Percentiles rank a stretch among this genome's conserved stretches.
Conservation (phyloP, 2,797 vertebrate species). For the Euphonia xanthogaster region DNA sequence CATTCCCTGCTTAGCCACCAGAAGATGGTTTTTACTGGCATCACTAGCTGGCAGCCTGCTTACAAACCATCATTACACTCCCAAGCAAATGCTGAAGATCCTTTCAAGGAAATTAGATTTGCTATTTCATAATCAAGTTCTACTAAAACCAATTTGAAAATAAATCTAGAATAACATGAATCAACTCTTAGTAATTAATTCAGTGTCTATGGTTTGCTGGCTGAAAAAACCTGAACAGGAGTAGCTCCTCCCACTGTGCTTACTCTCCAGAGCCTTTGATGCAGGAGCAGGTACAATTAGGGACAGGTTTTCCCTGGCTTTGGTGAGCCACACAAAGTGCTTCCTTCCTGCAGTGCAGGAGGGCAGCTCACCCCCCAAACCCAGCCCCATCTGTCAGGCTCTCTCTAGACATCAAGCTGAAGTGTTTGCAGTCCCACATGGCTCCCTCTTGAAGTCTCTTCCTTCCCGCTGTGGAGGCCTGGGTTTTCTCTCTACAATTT, state of each 20-base stretch:
- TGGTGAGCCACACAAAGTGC: neutral
- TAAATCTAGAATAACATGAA: neutral
- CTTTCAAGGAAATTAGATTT: constrained; percentile 29
- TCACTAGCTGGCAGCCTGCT: neutral
- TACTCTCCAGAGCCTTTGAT: neutral
- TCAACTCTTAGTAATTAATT: neutral
- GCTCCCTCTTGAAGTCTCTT: neutral
- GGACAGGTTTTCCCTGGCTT: neutral
- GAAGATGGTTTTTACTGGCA: neutral
- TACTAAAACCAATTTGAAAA: neutral
- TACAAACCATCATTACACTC: neutral
- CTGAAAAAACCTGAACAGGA: neutral
- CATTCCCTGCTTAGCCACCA: neutral
- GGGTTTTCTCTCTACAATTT: neutral
- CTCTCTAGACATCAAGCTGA: neutral
- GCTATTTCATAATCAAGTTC: neutral
- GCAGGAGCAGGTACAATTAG: neutral
- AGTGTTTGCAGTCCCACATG: neutral
- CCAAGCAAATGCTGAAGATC: neutral
- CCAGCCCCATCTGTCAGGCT: neutral
- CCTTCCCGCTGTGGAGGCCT: neutral
- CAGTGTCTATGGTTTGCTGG: neutral
- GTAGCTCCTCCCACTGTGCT: neutral
- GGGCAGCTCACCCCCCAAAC: neutral
- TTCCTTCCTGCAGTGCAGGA: neutral